Evolutionary conservation across 2,888 invertebrate genomes (phyloP).

Genomic region (Xestia sexstrigata): DNA sequence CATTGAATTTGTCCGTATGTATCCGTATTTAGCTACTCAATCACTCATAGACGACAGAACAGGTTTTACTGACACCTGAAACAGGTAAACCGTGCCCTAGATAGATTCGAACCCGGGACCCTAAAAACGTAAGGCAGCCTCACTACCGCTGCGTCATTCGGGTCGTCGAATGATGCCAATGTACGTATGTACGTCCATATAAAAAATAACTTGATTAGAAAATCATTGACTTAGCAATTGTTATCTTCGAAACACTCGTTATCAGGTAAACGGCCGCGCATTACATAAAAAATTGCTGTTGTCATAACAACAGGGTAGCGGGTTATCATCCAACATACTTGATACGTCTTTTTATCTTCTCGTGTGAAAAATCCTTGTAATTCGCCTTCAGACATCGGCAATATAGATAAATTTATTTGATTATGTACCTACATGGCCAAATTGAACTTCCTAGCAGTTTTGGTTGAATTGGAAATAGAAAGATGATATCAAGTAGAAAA

Average conservation of each 20-base stretch:
- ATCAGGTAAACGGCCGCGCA: slow-evolving; percentile 26
- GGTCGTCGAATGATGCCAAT: too few species aligned
- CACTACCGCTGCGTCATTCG: too few species aligned
- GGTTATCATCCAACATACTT: slow-evolving; percentile 32
- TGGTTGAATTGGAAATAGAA: background rate
- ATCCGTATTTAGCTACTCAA: background rate
- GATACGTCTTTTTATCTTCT: slow-evolving; percentile 18
- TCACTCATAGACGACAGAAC: background rate
- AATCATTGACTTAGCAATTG: slow-evolving; percentile 17
- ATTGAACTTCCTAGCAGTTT: background rate
- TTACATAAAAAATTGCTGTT: slow-evolving; percentile 26
- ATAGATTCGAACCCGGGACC: too few species aligned
- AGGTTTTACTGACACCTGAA: too few species aligned
- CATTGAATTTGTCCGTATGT: background rate
- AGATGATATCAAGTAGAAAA: background rate
- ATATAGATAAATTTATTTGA: slow-evolving; percentile 7
- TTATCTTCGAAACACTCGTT: slow-evolving; percentile 35
- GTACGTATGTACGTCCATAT: background rate
- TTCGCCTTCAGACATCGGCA: slow-evolving; percentile 31
- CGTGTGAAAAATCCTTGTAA: slow-evolving; percentile 33
- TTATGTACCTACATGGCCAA: background rate
- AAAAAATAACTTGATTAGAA: slow-evolving; percentile 7
- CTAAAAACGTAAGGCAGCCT: too few species aligned
- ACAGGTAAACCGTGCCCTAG: too few species aligned
- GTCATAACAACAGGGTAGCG: slow-evolving; percentile 32